Base-by-base conservation (phyloP, 2,797 vertebrate genomes). In the Macropus fuliginosus region DNA sequence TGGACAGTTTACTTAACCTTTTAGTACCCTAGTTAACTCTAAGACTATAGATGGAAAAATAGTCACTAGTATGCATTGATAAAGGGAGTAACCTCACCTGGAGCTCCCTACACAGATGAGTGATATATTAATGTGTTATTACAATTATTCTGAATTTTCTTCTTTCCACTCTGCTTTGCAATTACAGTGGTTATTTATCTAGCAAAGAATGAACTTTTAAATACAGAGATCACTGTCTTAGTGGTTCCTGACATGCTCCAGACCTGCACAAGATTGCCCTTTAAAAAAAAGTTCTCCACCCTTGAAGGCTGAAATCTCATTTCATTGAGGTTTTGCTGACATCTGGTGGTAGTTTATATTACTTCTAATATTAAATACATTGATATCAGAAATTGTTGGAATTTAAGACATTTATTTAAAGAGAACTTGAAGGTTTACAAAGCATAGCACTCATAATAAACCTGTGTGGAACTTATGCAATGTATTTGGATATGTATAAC, bases 331-430 rank as follows among this genome's bases (percentile, higher is more conserved):
- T 9, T 46, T 9, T 56, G 87, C 40, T 87, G 95, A 92, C 96
- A 96, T 29, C 96, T 97, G 92, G 91, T 90, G 94, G 34, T 92
- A 54, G 40, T 11, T 55, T 62, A 94, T 24, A 57, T 56, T 59
- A 50, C 27, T 54, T 54, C 0, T 1, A 18, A 18, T 66, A 54
- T 50, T 55, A 92, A 34, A 50, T 31, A 11, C 40, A 27, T 55
- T 24, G 40, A 24, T 55, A 24, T 31, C 46, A 87, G 93, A 96
- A 94, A 91, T 40, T n/a, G 34, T 21, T 74, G 62, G n/a, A 21
- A 74, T 40, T 74, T 74, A 74, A n/a, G 16, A 74, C 16, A 74
- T 74, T 40, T 74, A 18, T 74, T 74, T 21, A n/a, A 40, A 40
- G 34, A 74, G 16, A 40, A 74, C 34, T 74, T 74, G 16, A 74